These are phyloP conservation scores for Lutra lutra DNA, from an alignment of 2,797 vertebrate species.

Conservation along the genomic window DNA sequence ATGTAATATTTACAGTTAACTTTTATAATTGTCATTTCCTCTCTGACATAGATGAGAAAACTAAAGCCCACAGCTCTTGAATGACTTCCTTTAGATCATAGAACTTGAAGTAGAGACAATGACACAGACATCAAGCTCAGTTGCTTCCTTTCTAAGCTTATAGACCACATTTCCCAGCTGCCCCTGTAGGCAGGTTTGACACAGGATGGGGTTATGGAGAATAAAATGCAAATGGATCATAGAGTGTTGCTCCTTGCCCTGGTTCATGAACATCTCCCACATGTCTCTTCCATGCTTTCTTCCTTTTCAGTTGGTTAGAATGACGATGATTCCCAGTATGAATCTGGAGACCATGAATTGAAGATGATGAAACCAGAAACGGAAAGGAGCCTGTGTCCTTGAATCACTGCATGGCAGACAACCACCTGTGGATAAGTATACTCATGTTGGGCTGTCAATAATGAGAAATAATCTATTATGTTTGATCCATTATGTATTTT, in stretches of 20 bases:
- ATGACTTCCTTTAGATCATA: background rate
- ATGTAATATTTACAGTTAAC: background rate
- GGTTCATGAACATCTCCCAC: background rate
- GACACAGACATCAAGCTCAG: background rate
- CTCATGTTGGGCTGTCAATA: background rate
- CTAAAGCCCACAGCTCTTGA: background rate
- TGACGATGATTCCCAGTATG: background rate
- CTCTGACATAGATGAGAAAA: background rate
- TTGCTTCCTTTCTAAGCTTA: background rate
- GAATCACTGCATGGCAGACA: background rate
- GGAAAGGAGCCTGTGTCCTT: background rate
- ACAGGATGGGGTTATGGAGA: background rate
- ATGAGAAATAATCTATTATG: background rate
- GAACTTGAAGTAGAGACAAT: background rate
- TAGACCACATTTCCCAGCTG: too few relatives aligned
- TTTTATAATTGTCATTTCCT: background rate
- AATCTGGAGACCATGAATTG: background rate
- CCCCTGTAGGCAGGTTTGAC: background rate
- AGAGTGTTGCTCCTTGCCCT: background rate
- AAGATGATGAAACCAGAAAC: background rate
- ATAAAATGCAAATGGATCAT: background rate
- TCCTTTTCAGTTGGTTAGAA: background rate
- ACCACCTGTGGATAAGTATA: background rate
- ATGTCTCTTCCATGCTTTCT: background rate
- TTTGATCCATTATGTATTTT: background rate